A percentile compares a stretch with the other conserved stretches of the same genome.
These are phyloP conservation scores for Heliconius himera DNA, from an alignment of 1,140 invertebrate species.

Conservation along the genomic window DNA sequence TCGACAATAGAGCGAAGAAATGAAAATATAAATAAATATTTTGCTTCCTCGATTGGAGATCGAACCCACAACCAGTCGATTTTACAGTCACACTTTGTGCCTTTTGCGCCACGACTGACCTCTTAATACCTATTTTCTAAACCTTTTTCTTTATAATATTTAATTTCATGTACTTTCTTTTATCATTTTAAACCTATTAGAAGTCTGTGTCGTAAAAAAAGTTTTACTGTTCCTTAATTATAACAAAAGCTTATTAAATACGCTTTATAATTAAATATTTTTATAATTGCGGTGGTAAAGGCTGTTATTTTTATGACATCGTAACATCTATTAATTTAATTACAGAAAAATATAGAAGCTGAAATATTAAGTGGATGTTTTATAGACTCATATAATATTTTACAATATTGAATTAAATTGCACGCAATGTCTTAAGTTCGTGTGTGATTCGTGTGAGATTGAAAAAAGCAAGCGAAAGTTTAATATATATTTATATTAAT, in stretches of 20 bases:
- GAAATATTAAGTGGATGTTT: not conserved
- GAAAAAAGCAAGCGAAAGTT: no score
- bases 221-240: not conserved
- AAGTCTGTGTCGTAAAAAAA: not conserved
- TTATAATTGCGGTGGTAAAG: not conserved
- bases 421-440: not conserved
- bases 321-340: not conserved
- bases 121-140: not conserved
- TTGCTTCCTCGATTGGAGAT: no score
- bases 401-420: not conserved
- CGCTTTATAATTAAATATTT: constrained; percentile 6
- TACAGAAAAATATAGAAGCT: not conserved
- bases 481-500: no score
- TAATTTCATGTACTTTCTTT: not conserved
- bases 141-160: not conserved
- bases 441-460: no score
- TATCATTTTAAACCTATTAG: not conserved
- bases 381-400: not conserved
- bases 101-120: no score
- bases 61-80: no score
- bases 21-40: no score
- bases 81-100: no score
- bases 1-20: no score
- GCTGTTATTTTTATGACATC: not conserved
- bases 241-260: not conserved